A percentile compares a stretch with the other conserved stretches of the same genome.
These are phyloP conservation scores for Caenorhabditis sp. DNA, from an alignment of 2,888 invertebrate species.

Conservation along the genomic window DNA sequence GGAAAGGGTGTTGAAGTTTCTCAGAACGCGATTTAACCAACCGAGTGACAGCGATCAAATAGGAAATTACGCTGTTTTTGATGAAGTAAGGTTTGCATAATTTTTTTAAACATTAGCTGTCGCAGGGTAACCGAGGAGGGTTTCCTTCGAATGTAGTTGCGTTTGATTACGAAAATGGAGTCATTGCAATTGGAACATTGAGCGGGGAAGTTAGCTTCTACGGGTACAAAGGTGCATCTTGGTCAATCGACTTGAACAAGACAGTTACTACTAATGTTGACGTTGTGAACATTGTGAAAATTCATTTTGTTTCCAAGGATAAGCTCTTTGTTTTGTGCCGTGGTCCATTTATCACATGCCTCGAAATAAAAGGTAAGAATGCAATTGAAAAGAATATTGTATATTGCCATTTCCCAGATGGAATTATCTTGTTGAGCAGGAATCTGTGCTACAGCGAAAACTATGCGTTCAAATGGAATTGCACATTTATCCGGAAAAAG, in stretches of 20 bases:
- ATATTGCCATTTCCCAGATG: too few relatives aligned
- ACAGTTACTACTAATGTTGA: not conserved
- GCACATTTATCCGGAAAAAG: too few relatives aligned
- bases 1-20: not conserved
- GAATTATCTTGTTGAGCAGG: too few relatives aligned
- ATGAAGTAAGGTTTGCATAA: slow-evolving; percentile 7
- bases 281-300: not conserved
- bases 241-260: slow-evolving; percentile 1
- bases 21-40: not conserved
- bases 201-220: slow-evolving; percentile 30
- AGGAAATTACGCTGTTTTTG: slow-evolving; percentile 1
- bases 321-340: too few relatives aligned
- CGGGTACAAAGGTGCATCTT: slow-evolving; percentile 15
- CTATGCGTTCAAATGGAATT: too few relatives aligned
- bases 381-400: too few relatives aligned
- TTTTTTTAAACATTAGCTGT: slow-evolving; percentile 2
- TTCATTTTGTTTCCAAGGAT: not conserved
- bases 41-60: too few relatives aligned
- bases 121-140: slow-evolving; percentile 43
- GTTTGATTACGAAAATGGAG: slow-evolving; percentile 25
- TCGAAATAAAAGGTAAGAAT: too few relatives aligned
- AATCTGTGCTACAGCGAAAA: too few relatives aligned
- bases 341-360: too few relatives aligned
- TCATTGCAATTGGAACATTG: slow-evolving; percentile 17
- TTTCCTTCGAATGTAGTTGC: slow-evolving; percentile 33